Evolutionary conservation across 2,888 invertebrate species (phyloP).

Genomic region (Ganaspis brasiliensis): DNA sequence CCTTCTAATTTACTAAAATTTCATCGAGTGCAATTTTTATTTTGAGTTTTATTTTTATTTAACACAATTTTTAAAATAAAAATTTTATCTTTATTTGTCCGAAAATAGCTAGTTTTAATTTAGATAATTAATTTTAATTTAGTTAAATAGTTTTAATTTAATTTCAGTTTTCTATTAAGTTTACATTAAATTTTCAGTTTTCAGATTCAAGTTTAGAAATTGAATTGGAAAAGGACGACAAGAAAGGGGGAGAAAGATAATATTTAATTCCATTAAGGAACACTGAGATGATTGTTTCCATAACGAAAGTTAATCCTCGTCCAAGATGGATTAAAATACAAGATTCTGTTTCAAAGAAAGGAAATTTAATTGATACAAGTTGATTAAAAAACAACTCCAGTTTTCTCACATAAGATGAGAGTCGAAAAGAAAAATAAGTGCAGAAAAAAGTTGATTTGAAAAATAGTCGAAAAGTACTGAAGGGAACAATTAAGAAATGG

Average conservation of each 20-base stretch:
- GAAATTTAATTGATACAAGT: background rate
- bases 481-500: too few relatives aligned
- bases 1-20: too few relatives aligned
- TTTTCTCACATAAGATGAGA: too few relatives aligned
- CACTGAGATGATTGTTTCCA: conserved; percentile 14
- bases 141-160: background rate
- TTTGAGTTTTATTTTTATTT: too few relatives aligned
- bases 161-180: too few relatives aligned
- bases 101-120: background rate
- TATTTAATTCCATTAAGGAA: conserved; percentile 11
- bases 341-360: background rate
- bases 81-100: background rate
- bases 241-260: conserved; percentile 25
- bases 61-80: too few relatives aligned
- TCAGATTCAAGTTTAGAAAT: background rate
- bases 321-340: too few relatives aligned
- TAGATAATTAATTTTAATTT: background rate
- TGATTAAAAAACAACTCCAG: too few relatives aligned
- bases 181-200: background rate
- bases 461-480: too few relatives aligned
- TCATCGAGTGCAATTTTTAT: too few relatives aligned
- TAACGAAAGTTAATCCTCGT: conserved; percentile 31
- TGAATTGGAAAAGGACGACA: background rate
- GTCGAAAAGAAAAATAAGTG: background rate
- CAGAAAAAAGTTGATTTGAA: background rate